Evolutionary conservation across 2,888 invertebrate species (phyloP).

Genomic region (Troides aeacus): DNA sequence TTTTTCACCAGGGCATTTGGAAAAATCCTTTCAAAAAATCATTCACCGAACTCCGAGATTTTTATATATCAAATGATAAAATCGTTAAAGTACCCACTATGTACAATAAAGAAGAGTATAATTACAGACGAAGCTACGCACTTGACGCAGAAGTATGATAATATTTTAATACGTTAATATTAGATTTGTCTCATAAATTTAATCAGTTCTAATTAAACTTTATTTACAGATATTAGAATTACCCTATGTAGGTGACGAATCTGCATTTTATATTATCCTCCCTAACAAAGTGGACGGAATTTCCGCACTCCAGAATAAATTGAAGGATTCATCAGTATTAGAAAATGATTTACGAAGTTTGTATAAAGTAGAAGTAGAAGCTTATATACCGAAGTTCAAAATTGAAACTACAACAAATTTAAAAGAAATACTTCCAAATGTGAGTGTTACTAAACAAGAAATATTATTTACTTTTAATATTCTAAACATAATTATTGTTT

Average conservation of each 20-base stretch:
- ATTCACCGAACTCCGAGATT: slow-evolving; percentile 80
- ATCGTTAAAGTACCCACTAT: slow-evolving; percentile 84
- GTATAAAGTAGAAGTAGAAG: slow-evolving; percentile 74
- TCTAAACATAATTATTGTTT: background rate
- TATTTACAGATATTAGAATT: slow-evolving; percentile 83
- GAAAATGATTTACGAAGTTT: slow-evolving; percentile 63
- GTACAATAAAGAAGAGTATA: slow-evolving; percentile 73
- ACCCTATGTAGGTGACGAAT: slow-evolving; percentile 83
- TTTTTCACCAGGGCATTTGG: slow-evolving; percentile 81
- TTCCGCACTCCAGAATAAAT: slow-evolving; percentile 77
- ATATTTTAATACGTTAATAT: background rate
- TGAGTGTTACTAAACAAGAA: slow-evolving; percentile 49
- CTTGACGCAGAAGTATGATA: slow-evolving; percentile 47
- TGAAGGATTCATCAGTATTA: slow-evolving; percentile 67
- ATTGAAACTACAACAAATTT: slow-evolving; percentile 86
- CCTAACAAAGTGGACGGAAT: slow-evolving; percentile 86
- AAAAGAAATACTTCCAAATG: slow-evolving; percentile 79
- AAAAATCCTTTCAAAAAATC: slow-evolving; percentile 78
- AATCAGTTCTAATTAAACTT: background rate
- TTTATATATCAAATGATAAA: slow-evolving; percentile 79
- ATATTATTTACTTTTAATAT: slow-evolving; percentile 1
- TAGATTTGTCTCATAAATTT: too few relatives aligned
- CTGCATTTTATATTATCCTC: slow-evolving; percentile 86
- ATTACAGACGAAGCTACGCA: slow-evolving; percentile 53
- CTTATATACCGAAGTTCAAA: slow-evolving; percentile 88